Conservation (phyloP, 1,140 invertebrate genomes). For the Phortica variegata region DNA sequence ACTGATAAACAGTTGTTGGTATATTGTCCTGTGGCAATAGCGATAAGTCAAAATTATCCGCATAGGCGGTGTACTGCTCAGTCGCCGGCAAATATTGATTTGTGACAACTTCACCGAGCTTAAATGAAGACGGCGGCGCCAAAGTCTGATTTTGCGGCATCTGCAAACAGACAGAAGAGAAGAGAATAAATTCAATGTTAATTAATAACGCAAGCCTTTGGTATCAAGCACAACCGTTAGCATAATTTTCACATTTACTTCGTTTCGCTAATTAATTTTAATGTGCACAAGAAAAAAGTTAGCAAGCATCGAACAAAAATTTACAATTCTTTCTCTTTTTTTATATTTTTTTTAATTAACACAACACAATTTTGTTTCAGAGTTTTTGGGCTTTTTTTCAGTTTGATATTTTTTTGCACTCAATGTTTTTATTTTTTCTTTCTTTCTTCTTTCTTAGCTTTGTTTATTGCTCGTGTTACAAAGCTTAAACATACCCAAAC, state of each 20-base stretch:
- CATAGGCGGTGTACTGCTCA: slow-evolving; percentile 67
- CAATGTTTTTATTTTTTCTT: slow-evolving; percentile 11
- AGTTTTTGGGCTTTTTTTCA: background rate
- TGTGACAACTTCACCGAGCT: slow-evolving; percentile 17
- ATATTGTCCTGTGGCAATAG: slow-evolving; percentile 65
- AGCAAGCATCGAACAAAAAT: slow-evolving; percentile 23
- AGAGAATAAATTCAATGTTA: background rate
- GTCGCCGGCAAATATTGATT: slow-evolving; percentile 55
- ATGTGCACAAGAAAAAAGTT: slow-evolving; percentile 10
- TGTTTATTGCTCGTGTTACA: slow-evolving; percentile 7
- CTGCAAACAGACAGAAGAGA: slow-evolving; percentile 60
- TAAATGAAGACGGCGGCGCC: slow-evolving; percentile 22
- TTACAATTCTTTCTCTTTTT: slow-evolving; percentile 21
- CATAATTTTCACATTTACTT: slow-evolving; percentile 1
- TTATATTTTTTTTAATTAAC: background rate
- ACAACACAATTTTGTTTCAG: too few species aligned
- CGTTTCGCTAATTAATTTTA: slow-evolving; percentile 17
- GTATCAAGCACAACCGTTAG: too few species aligned
- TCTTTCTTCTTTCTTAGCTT: slow-evolving; percentile 5
- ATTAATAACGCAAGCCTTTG: too few species aligned
- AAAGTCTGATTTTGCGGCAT: slow-evolving; percentile 80
- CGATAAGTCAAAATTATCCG: slow-evolving; percentile 73
- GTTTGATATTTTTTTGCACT: slow-evolving; percentile 17
- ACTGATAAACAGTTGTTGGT: slow-evolving; percentile 48
- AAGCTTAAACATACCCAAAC: slow-evolving; percentile 35